Evolutionary conservation across 2,113 vertebrate genomes (phyloP), one percentile per base, ranked within the genome.

Genomic region (Cyprinodon brontotheroides): DNA sequence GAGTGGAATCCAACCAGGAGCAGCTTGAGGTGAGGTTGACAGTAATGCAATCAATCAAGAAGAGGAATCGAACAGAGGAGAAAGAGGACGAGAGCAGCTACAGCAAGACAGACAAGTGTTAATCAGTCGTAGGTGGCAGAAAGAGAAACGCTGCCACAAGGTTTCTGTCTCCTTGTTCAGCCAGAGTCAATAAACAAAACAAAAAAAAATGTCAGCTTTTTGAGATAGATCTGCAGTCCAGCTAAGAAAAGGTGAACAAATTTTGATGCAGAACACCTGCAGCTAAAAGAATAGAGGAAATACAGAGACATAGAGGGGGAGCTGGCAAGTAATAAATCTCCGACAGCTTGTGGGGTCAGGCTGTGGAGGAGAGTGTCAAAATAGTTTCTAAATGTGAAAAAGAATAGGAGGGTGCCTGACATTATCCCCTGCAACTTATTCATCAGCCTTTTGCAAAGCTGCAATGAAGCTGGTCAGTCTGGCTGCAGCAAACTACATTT

Each of bases 241-340:
- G 81, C 76, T 62, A 72, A 70, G 69, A 75, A 72, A 57, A 84
- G 86, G 82, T 82, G 86, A 87, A 48, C 82, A 78, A 40, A 92
- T 88, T 87, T 85, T 79, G 76, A 89, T 89, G 85, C 85, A 88
- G 83, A 84, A 85, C 85, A 89, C 85, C 86, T 57, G 70, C 81
- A 73, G 82, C 75, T 37, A 17, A 77, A 82, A 88, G 87, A 90
- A 86, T 62, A 79, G 85, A 65, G 77, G 22, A 73, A 65, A 65
- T 3, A 61, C 40, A 37, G 65, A 43, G 48, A 76, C 71, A 73
- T 65, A 53, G 80, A 77, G 79, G 74, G 68, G 40, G 66, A 77
- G 84, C 77, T 68, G 11, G 84, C 74, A 61, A 84, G 70, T 89
- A 89, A 88, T 91, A 89, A 90, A 91, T 91, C 90, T 91, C 87